phyloP scores from a whole-genome alignment of 2,888 invertebrate species.

The Mythimna albipuncta region DNA sequence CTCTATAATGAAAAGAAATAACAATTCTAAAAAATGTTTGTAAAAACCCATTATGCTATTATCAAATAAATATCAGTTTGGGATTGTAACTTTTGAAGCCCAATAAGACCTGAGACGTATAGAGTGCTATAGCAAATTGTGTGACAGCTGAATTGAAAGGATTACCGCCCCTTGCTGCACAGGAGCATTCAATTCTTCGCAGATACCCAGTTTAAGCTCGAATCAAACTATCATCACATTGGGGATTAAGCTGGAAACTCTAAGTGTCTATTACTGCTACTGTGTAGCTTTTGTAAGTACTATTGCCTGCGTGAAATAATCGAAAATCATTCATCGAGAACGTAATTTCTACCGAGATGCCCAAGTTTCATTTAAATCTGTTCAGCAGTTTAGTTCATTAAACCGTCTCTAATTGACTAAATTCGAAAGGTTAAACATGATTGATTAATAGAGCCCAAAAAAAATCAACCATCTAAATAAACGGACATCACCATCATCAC shows the following conservation, averaged over 20 bases:
- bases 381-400: background rate
- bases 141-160: background rate
- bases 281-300: background rate
- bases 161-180: background rate
- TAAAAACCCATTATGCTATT: background rate
- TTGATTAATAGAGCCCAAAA: background rate
- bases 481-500: too few species aligned
- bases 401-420: background rate
- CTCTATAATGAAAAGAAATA: too few species aligned
- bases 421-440: background rate
- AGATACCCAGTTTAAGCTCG: constrained; percentile 1
- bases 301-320: too few species aligned
- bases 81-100: background rate
- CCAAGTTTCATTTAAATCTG: background rate
- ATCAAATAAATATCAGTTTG: background rate
- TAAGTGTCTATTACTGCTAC: background rate
- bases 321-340: background rate
- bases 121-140: background rate
- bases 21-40: background rate
- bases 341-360: background rate
- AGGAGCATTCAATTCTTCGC: background rate
- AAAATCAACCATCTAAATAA: too few species aligned
- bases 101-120: background rate
- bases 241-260: background rate
- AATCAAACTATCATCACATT: constrained; percentile 9